Conservation (phyloP, 2,888 invertebrate species). For the Andrena marginata region DNA sequence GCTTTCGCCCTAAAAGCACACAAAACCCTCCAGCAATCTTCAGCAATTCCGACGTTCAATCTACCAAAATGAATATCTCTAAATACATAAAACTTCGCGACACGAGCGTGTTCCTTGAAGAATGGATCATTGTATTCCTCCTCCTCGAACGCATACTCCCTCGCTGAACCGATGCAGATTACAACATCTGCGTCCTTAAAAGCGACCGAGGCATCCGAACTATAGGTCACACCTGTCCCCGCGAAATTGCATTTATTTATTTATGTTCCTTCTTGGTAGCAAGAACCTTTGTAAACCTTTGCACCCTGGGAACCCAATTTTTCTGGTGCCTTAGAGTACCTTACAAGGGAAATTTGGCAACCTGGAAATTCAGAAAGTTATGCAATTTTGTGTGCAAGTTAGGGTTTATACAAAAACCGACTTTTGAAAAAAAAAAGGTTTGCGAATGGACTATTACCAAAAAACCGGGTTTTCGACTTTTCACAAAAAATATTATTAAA, state of each 20-base stretch:
- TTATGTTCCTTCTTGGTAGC: too few relatives aligned
- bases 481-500: too few relatives aligned
- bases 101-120: conserved; percentile 49
- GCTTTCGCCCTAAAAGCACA: conserved; percentile 55
- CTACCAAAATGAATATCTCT: neutral
- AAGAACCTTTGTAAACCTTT: too few relatives aligned
- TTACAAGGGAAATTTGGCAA: too few relatives aligned
- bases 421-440: too few relatives aligned
- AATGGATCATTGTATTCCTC: conserved; percentile 59
- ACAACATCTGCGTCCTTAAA: conserved; percentile 68
- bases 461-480: too few relatives aligned
- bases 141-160: conserved; percentile 63
- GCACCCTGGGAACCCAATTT: too few relatives aligned
- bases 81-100: conserved; percentile 51
- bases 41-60: neutral
- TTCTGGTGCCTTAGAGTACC: too few relatives aligned
- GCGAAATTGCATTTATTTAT: neutral
- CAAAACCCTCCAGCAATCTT: neutral
- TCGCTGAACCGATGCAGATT: conserved; percentile 63
- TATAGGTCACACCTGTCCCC: conserved; percentile 48
- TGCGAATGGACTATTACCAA: too few relatives aligned
- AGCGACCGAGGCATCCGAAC: conserved; percentile 49
- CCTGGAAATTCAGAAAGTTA: too few relatives aligned
- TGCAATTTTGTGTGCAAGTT: too few relatives aligned
- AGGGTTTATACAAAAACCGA: too few relatives aligned